Evolutionary conservation across 2,797 vertebrate species (phyloP), one percentile per base, ranked within the genome.

Genomic region (Propithecus perrieri): DNA sequence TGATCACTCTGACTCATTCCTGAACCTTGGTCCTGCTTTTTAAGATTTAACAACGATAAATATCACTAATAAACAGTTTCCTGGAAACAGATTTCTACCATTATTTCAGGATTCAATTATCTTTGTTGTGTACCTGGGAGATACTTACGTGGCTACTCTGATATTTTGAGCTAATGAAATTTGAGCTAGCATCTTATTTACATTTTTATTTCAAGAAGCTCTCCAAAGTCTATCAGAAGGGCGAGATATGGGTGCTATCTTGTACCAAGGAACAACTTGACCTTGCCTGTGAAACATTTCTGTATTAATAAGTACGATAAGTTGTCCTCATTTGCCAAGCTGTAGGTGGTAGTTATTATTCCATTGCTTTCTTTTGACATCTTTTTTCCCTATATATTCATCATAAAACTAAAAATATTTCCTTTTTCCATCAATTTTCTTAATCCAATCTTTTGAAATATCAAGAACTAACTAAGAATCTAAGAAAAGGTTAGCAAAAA

Each of bases 191-290:
- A 80, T 94, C 76, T 97, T 72, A 53, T 97, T 97, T 97, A 95
- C 80, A 89, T 89, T 98, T 91, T 96, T 96, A 95, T 97, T 98
- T 97, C 94, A 97, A 90, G 53, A 91, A 93, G 91, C 94, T 90
- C 61, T 84, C 89, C 76, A 74, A 94, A 89, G 83, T 0, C 0
- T 72, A 96, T 95, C 87, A 85, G 89, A 95, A 96, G 50, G 63
- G 28, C 89, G 97, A 98, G 89, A 95, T 91, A 93, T 89, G 30
- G 63, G 18, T 86, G 48, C 79, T 95, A 1, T 43, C 72, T 63
- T 86, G 20, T 33, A 88, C 57, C 9, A 48, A 87, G n/a, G 43
- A 74, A 63, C 30, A 76, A 43, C 63, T 50, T 81, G 65, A 46
- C 38, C 20, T 67, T 89, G 50, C 59, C 59, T 87, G 26, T 92